phyloP scores from a whole-genome alignment of 2,113 vertebrate species.

The Lagenorhynchus albirostris region DNA sequence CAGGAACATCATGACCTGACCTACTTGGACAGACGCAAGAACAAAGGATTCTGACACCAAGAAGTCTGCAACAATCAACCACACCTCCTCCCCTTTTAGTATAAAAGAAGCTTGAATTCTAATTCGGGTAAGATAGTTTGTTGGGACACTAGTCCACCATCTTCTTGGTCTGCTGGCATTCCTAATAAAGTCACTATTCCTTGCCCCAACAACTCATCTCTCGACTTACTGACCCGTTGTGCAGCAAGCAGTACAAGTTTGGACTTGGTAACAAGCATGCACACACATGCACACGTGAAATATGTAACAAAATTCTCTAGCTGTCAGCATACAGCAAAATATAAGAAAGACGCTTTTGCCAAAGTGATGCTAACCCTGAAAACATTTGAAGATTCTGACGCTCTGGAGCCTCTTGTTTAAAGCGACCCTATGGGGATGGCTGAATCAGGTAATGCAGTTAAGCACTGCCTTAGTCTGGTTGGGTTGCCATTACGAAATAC shows the following conservation, averaged over 20 bases:
- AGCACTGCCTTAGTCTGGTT: neutral
- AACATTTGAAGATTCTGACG: neutral
- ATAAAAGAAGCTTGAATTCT: neutral
- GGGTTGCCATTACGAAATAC: neutral
- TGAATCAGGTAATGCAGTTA: neutral
- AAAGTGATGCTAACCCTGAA: neutral
- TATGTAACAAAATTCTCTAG: neutral
- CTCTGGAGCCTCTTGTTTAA: neutral
- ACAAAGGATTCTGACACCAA: neutral
- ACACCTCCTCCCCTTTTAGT: neutral
- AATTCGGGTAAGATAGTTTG: neutral
- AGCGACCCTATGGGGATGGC: neutral
- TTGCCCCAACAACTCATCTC: neutral
- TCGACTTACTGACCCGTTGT: neutral
- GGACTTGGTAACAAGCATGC: neutral
- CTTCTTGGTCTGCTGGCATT: neutral
- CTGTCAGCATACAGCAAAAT: neutral
- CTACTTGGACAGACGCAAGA: neutral
- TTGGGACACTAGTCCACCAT: neutral
- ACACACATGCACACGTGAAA: neutral
- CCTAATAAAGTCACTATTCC: neutral
- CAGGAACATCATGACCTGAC: neutral
- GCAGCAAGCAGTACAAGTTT: neutral
- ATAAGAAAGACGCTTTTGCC: neutral
- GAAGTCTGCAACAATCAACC: neutral